Evolutionary conservation across 1,140 invertebrate species (phyloP), one percentile per base, ranked within the genome.

Genomic region (Stenopsyche tienmushanensis): DNA sequence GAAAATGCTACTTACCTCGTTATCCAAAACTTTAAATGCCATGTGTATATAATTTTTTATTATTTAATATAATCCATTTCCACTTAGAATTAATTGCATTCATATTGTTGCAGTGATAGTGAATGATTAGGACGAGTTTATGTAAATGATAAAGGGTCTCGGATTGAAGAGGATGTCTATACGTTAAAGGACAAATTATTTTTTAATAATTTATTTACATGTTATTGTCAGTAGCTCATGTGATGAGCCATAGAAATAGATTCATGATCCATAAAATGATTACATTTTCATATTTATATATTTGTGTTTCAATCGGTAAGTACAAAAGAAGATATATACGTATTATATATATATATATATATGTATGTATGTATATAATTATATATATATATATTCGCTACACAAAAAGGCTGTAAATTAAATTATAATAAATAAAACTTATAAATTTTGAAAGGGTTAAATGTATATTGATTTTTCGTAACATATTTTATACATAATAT

Each of bases 161-260:
- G n/a, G n/a, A n/a, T n/a, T n/a, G n/a, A n/a, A n/a, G n/a, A n/a
- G n/a, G n/a, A n/a, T n/a, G n/a, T n/a, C n/a, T n/a, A n/a, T n/a
- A n/a, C n/a, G n/a, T 21, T 49, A 65, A 58, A 25, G 10, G 3
- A 52, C n/a, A 3, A 5, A n/a, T 64, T 47, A 64, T 65, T 68
- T 68, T 68, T 68, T 62, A 54, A 68, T 68, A 68, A 65, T 68
- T 68, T 68, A 68, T 68, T 68, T 68, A 68, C 66, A 68, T 41
- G 55, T 68, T 68, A 68, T 68, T 68, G 66, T 68, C 66, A 68
- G 66, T 64, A 64, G 66, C 66, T 64, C 66, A 41, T 50, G 44
- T 63, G 52, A 53, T 49, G 66, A 68, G 66, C 66, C 55, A 68
- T 62, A 65, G 62, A 47, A 64, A 34, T 63, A 58, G 62, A 62